Conservation (phyloP, 1,140 invertebrate genomes). For the Lepeophtheirus salmonis region DNA sequence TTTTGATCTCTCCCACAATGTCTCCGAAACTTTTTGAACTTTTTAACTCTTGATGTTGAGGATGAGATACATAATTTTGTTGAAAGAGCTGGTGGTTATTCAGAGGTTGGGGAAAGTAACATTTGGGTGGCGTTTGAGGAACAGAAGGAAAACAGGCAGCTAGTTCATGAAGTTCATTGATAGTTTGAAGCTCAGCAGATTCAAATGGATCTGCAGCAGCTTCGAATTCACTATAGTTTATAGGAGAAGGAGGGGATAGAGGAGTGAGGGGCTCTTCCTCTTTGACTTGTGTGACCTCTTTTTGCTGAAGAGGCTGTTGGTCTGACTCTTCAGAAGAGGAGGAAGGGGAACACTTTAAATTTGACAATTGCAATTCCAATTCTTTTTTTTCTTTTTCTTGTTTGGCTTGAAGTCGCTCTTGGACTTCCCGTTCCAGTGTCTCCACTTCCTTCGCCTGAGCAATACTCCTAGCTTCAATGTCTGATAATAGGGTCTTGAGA, state of each 20-base stretch:
- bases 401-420: neutral
- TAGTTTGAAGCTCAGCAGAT: neutral
- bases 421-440: neutral
- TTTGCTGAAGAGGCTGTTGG: neutral
- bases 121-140: neutral
- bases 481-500: no score
- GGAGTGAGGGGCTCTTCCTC: neutral
- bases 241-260: neutral
- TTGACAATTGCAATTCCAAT: no score
- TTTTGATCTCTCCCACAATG: neutral
- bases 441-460: neutral
- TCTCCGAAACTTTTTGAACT: neutral
- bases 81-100: neutral
- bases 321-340: no score
- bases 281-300: neutral
- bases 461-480: no score
- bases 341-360: neutral
- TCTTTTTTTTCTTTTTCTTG: neutral
- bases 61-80: neutral
- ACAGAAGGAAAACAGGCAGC: neutral
- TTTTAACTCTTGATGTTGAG: neutral
- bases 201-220: neutral
- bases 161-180: neutral
- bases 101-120: neutral
- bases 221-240: neutral